Percentiles rank a stretch among this genome's conserved stretches.
phyloP scores from a whole-genome alignment of 1,140 invertebrate genomes.

The Branchinecta lindahli region DNA sequence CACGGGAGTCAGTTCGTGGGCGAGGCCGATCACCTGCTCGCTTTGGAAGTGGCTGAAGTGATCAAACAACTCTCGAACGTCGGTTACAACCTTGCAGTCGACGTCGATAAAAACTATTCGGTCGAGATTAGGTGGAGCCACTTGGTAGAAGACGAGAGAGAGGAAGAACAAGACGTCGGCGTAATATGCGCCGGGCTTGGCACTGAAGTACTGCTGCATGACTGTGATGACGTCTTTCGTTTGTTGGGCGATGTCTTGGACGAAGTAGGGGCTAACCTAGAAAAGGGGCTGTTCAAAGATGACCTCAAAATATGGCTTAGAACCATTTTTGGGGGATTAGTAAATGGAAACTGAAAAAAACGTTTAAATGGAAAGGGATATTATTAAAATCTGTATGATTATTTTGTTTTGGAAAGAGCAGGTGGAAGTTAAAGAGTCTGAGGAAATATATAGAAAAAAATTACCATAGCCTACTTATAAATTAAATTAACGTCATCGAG shows the following conservation, averaged over 20 bases:
- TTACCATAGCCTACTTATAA: too few relatives aligned
- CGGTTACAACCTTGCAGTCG: slow-evolving; percentile 57
- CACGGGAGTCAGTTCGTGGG: slow-evolving; percentile 59
- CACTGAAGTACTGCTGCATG: slow-evolving; percentile 58
- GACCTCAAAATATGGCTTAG: too few relatives aligned
- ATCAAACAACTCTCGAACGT: slow-evolving; percentile 46
- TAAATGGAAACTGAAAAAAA: too few relatives aligned
- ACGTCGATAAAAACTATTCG: slow-evolving; percentile 57
- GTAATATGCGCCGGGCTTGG: slow-evolving; percentile 59
- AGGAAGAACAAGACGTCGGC: slow-evolving; percentile 66
- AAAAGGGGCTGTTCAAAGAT: slow-evolving; percentile 24
- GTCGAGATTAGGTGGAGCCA: slow-evolving; percentile 41
- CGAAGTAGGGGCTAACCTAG: slow-evolving; percentile 44
- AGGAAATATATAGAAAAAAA: too few relatives aligned
- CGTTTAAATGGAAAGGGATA: too few relatives aligned
- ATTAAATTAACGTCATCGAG: too few relatives aligned
- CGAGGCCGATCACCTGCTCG: slow-evolving; percentile 51
- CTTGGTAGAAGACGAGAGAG: slow-evolving; percentile 53
- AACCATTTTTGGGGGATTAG: too few relatives aligned
- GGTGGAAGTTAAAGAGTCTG: too few relatives aligned
- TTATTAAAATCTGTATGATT: too few relatives aligned
- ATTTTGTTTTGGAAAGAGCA: too few relatives aligned
- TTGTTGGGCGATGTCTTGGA: slow-evolving; percentile 41
- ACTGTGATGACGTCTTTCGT: slow-evolving; percentile 46
- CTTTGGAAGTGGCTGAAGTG: slow-evolving; percentile 45